Percentiles rank a stretch among this genome's conserved stretches.
Conservation (phyloP, 2,113 vertebrate species). For the Ranitomeya variabilis region DNA sequence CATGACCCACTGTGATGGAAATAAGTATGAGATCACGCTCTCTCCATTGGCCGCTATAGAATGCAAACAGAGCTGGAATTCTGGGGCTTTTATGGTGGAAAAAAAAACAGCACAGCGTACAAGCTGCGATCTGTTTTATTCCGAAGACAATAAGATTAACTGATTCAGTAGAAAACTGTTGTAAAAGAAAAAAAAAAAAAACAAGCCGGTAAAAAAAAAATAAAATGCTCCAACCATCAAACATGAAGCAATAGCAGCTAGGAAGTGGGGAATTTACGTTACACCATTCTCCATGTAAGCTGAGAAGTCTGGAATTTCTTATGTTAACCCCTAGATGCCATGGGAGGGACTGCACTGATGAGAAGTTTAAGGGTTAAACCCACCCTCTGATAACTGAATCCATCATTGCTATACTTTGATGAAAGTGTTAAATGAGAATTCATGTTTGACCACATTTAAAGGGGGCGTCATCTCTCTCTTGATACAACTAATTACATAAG, state of each 20-base stretch:
- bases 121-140: constrained; percentile 29
- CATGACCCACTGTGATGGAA: constrained; percentile 52
- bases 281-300: not conserved
- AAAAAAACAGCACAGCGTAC: constrained; percentile 33
- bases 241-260: constrained; percentile 7
- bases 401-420: too few species aligned
- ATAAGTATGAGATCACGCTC: constrained; percentile 52
- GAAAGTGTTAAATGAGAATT: too few species aligned
- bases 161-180: constrained; percentile 15
- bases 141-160: constrained; percentile 45
- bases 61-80: constrained; percentile 50
- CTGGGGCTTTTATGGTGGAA: constrained; percentile 33
- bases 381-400: too few species aligned
- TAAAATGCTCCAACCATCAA: not conserved
- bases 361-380: too few species aligned
- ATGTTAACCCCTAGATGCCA: not conserved
- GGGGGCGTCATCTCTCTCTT: too few species aligned
- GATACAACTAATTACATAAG: too few species aligned
- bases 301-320: not conserved
- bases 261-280: not conserved
- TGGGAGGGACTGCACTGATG: not conserved
- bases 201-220: not conserved
- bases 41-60: constrained; percentile 40
- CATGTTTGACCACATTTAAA: too few species aligned
- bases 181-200: constrained; percentile 17